A percentile compares a stretch with the other conserved stretches of the same genome.
phyloP scores from a whole-genome alignment of 1,140 invertebrate genomes.

The Amphibalanus amphitrite region DNA sequence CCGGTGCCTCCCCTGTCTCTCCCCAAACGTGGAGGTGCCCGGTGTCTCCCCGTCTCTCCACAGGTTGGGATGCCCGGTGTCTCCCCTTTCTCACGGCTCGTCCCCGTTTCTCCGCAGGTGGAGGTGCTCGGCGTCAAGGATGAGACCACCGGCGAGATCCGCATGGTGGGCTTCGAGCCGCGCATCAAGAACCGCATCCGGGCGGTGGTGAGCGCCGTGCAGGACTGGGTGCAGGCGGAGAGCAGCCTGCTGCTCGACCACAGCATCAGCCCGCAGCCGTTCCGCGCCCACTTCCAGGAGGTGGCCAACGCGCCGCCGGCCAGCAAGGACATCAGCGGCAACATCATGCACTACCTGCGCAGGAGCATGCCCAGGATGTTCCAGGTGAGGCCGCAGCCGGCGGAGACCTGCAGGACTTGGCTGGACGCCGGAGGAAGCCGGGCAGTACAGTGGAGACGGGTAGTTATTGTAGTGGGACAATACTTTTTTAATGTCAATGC shows the following conservation, averaged over 20 bases:
- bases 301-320: no score
- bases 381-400: no score
- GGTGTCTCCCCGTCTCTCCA: background rate
- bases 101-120: conserved; percentile 39
- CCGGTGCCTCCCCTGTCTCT: background rate
- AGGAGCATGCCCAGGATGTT: conserved; percentile 72
- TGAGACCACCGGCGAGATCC: conserved; percentile 45
- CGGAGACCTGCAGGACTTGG: no score
- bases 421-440: no score
- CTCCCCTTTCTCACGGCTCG: background rate
- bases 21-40: background rate
- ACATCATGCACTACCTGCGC: conserved; percentile 65
- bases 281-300: background rate
- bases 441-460: no score
- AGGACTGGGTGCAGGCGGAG: conserved; percentile 51
- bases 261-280: conserved; percentile 50
- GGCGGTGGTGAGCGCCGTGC: conserved; percentile 50
- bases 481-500: no score
- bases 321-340: conserved; percentile 15
- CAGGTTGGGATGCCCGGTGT: conserved; percentile 19
- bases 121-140: conserved; percentile 68
- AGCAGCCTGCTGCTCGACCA: conserved; percentile 58
- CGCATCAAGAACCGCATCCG: conserved; percentile 24
- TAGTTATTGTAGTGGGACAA: no score
- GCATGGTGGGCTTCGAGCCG: conserved; percentile 60